Percentiles rank a stretch among this genome's conserved stretches.
Conservation (phyloP, 1,140 invertebrate species). For the Drosophila orena region DNA sequence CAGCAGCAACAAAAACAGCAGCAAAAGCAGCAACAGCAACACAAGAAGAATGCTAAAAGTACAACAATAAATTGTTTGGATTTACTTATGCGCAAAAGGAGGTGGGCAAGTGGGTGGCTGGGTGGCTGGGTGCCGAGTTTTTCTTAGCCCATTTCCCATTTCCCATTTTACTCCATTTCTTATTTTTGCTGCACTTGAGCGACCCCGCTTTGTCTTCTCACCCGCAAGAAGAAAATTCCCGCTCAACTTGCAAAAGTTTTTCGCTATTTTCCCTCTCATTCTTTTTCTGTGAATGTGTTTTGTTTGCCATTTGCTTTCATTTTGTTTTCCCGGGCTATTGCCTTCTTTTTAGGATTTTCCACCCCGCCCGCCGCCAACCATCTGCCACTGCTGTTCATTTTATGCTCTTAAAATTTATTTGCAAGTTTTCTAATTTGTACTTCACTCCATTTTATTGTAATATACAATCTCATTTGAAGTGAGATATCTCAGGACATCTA, state of each 20-base stretch:
- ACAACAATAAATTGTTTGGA: constrained; percentile 82
- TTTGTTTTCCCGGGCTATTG: constrained; percentile 33
- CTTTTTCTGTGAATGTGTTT: constrained; percentile 67
- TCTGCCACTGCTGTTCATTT: constrained; percentile 52
- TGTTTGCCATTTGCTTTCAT: constrained; percentile 76
- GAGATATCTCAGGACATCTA: constrained; percentile 57
- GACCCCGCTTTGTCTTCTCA: constrained; percentile 72
- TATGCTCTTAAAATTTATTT: constrained; percentile 81
- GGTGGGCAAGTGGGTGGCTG: neutral
- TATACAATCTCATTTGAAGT: constrained; percentile 81
- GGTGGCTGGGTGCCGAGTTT: constrained; percentile 5
- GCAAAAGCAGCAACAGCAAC: constrained; percentile 52
- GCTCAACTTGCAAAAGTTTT: constrained; percentile 80
- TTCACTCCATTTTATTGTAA: constrained; percentile 84
- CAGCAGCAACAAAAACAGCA: constrained; percentile 44
- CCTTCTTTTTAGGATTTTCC: constrained; percentile 11
- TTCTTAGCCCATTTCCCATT: constrained; percentile 50
- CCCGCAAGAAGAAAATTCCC: constrained; percentile 67
- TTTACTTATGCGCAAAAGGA: constrained; percentile 60
- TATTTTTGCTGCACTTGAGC: constrained; percentile 80
- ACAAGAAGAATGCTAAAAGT: constrained; percentile 80
- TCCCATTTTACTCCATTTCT: constrained; percentile 82
- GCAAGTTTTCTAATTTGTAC: constrained; percentile 84
- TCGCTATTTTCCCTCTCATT: constrained; percentile 63
- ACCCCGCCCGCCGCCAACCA: neutral